A percentile compares a stretch with the other conserved stretches of the same genome.
Conservation (phyloP, 2,797 vertebrate genomes). For the Salmo trutta region DNA sequence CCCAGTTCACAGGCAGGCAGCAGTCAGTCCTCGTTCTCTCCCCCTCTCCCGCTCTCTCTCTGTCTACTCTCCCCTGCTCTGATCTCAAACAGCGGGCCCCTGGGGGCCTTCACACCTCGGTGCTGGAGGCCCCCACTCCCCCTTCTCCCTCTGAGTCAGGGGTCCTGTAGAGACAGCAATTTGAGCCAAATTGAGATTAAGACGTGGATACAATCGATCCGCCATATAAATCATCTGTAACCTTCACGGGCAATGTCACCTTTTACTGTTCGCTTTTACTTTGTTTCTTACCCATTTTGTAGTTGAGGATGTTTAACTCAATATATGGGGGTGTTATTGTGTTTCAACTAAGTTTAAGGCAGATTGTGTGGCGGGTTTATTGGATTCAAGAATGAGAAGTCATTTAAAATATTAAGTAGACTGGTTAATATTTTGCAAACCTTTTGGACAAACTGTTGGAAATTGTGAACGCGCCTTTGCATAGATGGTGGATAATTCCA, state of each 20-base stretch:
- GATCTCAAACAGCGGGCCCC: constrained; percentile 54
- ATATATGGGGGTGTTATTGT: constrained; percentile 30
- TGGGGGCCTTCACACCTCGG: constrained; percentile 44
- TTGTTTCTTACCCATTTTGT: constrained; percentile 33
- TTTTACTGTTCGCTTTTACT: constrained; percentile 34
- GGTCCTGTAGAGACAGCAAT: constrained; percentile 56
- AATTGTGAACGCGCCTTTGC: constrained; percentile 75
- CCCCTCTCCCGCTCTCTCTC: background rate
- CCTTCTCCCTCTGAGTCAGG: constrained; percentile 26
- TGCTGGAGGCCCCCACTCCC: constrained; percentile 43
- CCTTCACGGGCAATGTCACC: constrained; percentile 52
- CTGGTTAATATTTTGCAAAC: constrained; percentile 55
- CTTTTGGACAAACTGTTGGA: constrained; percentile 53
- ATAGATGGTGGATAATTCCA: constrained; percentile 85
- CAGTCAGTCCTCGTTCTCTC: background rate
- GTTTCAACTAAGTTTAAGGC: constrained; percentile 35
- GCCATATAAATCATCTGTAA: constrained; percentile 46
- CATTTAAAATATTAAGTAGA: constrained; percentile 33
- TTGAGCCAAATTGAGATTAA: constrained; percentile 81
- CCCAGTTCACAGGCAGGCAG: constrained; percentile 53
- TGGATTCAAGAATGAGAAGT: constrained; percentile 50
- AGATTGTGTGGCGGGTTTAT: constrained; percentile 29
- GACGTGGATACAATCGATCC: constrained; percentile 67
- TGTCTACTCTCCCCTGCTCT: constrained; percentile 25
- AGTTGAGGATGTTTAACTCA: constrained; percentile 51